Conservation (phyloP, 1,140 invertebrate genomes). For the Carposina sasakii region DNA sequence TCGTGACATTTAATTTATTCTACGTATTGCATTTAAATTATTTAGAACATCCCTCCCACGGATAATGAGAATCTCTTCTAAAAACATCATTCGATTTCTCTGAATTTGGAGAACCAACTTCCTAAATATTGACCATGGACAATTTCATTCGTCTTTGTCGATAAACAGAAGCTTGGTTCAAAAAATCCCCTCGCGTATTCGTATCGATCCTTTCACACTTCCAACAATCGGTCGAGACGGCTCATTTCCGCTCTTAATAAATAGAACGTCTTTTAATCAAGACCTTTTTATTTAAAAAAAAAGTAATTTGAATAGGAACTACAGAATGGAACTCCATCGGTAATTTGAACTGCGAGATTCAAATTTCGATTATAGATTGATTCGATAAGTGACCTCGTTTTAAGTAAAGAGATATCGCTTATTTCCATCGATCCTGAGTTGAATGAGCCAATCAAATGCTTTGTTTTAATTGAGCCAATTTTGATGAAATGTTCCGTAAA, state of each 20-base stretch:
- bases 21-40: too few relatives aligned
- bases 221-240: slow-evolving; percentile 60
- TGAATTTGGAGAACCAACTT: too few relatives aligned
- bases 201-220: slow-evolving; percentile 71
- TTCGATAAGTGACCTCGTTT: slow-evolving; percentile 69
- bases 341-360: slow-evolving; percentile 52
- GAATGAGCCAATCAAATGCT: slow-evolving; percentile 51
- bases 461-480: slow-evolving; percentile 30
- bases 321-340: slow-evolving; percentile 49
- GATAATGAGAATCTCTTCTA: too few relatives aligned
- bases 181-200: slow-evolving; percentile 50
- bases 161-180: slow-evolving; percentile 45
- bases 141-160: too few relatives aligned
- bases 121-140: too few relatives aligned
- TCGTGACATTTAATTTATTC: too few relatives aligned
- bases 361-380: slow-evolving; percentile 67
- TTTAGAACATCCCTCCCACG: too few relatives aligned
- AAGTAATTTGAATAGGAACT: slow-evolving; percentile 39
- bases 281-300: slow-evolving; percentile 36
- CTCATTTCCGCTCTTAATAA: slow-evolving; percentile 69
- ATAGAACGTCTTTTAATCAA: slow-evolving; percentile 57
- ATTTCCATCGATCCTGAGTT: slow-evolving; percentile 60
- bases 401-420: slow-evolving; percentile 62
- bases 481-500: slow-evolving; percentile 15
- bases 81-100: too few relatives aligned